A percentile compares a stretch with the other conserved stretches of the same genome.
Conservation (phyloP, 2,113 vertebrate genomes). For the Dicrurus megarhynchus region DNA sequence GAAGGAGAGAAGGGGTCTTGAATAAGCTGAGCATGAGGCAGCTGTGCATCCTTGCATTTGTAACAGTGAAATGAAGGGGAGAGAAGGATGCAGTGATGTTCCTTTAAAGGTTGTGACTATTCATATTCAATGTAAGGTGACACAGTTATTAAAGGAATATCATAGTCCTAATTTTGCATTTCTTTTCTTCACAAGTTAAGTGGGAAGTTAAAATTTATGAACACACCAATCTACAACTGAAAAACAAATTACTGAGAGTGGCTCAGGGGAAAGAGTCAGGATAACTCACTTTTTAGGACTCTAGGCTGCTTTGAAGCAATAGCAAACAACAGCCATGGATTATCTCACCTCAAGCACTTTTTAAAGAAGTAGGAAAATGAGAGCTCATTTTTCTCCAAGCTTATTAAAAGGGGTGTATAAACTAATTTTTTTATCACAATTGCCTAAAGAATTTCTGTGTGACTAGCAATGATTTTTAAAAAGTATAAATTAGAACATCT, state of each 20-base stretch:
- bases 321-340: background rate
- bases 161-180: background rate
- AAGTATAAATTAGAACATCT: background rate
- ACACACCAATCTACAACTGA: background rate
- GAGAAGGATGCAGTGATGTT: background rate
- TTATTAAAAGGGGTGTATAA: background rate
- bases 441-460: background rate
- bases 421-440: background rate
- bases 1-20: background rate
- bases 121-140: background rate
- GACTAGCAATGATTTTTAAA: background rate
- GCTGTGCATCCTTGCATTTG: background rate
- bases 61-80: background rate
- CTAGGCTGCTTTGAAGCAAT: background rate
- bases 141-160: background rate
- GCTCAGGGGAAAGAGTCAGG: background rate
- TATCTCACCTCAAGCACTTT: background rate
- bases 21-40: background rate
- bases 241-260: background rate
- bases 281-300: background rate
- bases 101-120: background rate
- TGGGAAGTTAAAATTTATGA: background rate
- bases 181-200: background rate
- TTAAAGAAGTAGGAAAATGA: background rate
- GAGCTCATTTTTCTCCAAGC: background rate